phyloP scores from a whole-genome alignment of 2,797 vertebrate species.

The Orestias chungarensis region DNA sequence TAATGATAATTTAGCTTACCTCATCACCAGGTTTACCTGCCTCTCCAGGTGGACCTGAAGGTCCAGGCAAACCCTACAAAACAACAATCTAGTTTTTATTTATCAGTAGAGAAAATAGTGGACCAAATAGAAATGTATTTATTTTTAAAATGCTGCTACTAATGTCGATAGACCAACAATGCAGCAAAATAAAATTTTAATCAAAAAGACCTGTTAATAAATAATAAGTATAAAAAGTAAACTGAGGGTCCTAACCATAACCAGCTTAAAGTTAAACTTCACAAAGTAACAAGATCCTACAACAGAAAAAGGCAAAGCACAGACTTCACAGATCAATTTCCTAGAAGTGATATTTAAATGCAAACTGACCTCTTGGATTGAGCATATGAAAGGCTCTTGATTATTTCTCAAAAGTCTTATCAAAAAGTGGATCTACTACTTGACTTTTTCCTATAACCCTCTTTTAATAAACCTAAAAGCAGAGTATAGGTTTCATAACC shows the following conservation, averaged over 20 bases:
- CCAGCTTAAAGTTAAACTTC: not conserved
- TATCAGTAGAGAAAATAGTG: not conserved
- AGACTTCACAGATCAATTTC: not conserved
- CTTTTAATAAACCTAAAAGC: too few relatives aligned
- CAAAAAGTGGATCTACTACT: too few relatives aligned
- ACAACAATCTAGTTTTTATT: conserved; percentile 10
- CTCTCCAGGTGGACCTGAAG: conserved; percentile 92
- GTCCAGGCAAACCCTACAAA: conserved; percentile 92
- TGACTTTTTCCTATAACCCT: too few relatives aligned
- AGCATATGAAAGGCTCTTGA: not conserved
- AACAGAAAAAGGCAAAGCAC: not conserved
- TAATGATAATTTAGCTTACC: conserved; percentile 69
- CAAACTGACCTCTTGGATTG: not conserved
- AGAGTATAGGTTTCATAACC: too few relatives aligned
- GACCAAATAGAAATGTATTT: not conserved
- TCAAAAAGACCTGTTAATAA: not conserved
- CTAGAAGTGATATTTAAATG: not conserved
- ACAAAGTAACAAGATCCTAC: not conserved
- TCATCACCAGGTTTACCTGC: conserved; percentile 93
- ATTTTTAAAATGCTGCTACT: not conserved
- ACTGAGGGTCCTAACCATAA: not conserved
- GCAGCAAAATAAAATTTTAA: not conserved
- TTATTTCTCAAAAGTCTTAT: too few relatives aligned
- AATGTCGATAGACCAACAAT: not conserved
- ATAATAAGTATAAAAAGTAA: not conserved